Evolutionary conservation across 2,888 invertebrate genomes (phyloP).

Genomic region (Trichogramma dendrolimi): DNA sequence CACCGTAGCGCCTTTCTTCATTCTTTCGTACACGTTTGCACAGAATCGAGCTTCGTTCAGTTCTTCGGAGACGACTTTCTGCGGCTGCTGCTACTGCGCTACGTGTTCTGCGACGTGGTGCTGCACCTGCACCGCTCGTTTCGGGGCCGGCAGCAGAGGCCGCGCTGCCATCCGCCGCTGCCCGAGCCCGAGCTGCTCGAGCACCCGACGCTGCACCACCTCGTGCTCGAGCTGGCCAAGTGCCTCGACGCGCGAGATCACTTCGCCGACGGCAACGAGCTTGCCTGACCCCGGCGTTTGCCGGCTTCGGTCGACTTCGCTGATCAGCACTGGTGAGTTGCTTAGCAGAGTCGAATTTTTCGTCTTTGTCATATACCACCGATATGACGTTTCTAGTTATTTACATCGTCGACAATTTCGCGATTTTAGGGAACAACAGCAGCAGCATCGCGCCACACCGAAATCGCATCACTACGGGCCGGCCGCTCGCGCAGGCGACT

Average conservation of each 20-base stretch:
- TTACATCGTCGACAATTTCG: not conserved
- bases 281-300: constrained; percentile 61
- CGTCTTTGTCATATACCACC: not conserved
- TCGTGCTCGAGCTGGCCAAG: constrained; percentile 77
- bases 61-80: constrained; percentile 95
- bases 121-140: constrained; percentile 82
- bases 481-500: constrained; percentile 30
- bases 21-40: not conserved
- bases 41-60: constrained; percentile 60
- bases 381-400: not conserved
- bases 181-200: constrained; percentile 84
- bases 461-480: constrained; percentile 25
- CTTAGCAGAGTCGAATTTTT: not conserved
- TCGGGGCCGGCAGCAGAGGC: constrained; percentile 79
- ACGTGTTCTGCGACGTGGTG: constrained; percentile 89
- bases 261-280: constrained; percentile 62
- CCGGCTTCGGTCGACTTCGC: constrained; percentile 31
- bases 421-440: constrained; percentile 19
- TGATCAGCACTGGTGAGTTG: constrained; percentile 26
- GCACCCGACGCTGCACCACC: constrained; percentile 73
- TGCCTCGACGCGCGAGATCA: constrained; percentile 78
- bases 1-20: no score
- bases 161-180: constrained; percentile 78
- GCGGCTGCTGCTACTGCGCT: constrained; percentile 80
- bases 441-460: constrained; percentile 27